Conservation (phyloP, 2,888 invertebrate species). For the Nipponacmea schrenckii region DNA sequence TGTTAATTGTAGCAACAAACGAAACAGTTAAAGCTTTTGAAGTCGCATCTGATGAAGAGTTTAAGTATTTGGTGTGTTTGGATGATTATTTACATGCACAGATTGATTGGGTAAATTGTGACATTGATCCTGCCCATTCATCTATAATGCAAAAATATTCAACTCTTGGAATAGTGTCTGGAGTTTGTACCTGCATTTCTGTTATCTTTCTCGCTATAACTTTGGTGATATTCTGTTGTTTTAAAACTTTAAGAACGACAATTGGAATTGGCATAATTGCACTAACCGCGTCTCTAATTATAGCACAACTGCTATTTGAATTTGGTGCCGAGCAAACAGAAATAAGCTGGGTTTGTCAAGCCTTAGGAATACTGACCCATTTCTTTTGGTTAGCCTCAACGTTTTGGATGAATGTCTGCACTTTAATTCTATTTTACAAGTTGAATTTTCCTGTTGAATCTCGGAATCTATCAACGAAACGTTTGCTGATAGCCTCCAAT, state of each 20-base stretch:
- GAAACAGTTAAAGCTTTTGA: background rate
- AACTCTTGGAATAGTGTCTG: background rate
- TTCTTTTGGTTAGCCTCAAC: slow-evolving; percentile 8
- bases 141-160: background rate
- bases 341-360: background rate
- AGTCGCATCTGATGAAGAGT: background rate
- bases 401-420: slow-evolving; percentile 15
- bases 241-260: background rate
- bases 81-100: background rate
- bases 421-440: slow-evolving; percentile 7
- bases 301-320: slow-evolving; percentile 8
- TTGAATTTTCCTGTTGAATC: slow-evolving; percentile 5
- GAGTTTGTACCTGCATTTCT: slow-evolving; percentile 12
- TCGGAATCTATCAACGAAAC: background rate
- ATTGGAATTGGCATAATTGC: background rate
- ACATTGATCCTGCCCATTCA: too few species aligned
- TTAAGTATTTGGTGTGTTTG: background rate
- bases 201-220: background rate
- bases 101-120: too few species aligned
- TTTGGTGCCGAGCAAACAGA: slow-evolving; percentile 11
- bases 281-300: background rate
- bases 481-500: background rate
- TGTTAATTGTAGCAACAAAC: background rate
- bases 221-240: background rate
- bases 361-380: slow-evolving; percentile 2